Percentiles rank a stretch among this genome's conserved stretches.
Conservation (phyloP, 2,113 vertebrate genomes). For the Canis aureus region DNA sequence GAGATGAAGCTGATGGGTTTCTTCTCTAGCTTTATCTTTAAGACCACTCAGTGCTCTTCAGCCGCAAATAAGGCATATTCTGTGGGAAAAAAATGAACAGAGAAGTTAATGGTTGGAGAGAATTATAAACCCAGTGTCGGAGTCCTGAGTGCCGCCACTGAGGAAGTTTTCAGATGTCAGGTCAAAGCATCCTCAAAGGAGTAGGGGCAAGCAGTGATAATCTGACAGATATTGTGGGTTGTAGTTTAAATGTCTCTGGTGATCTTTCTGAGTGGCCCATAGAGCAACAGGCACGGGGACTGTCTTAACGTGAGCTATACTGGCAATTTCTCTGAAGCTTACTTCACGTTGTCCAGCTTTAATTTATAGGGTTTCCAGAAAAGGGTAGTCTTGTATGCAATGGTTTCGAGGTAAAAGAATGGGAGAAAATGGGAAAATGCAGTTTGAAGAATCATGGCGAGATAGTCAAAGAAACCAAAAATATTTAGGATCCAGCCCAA, state of each 20-base stretch:
- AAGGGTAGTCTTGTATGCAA: background rate
- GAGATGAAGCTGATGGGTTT: background rate
- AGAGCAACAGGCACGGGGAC: background rate
- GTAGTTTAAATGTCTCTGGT: background rate
- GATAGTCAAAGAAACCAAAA: background rate
- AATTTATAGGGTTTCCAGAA: background rate
- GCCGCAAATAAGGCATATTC: background rate
- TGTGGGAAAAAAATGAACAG: background rate
- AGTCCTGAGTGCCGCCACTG: background rate
- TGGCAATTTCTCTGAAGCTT: background rate
- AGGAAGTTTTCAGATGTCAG: background rate
- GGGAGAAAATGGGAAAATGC: background rate
- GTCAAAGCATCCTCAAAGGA: background rate
- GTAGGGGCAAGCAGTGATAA: background rate
- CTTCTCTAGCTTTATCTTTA: background rate
- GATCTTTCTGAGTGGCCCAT: background rate
- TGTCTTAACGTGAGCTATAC: background rate
- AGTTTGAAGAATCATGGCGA: background rate
- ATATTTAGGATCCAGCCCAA: background rate
- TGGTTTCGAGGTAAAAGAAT: background rate
- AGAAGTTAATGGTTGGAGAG: background rate
- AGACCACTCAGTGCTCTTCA: background rate
- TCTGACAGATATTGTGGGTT: background rate
- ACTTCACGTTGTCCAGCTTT: background rate
- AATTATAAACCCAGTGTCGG: background rate